phyloP scores from a whole-genome alignment of 2,888 invertebrate species.

The Patella pellucida region DNA sequence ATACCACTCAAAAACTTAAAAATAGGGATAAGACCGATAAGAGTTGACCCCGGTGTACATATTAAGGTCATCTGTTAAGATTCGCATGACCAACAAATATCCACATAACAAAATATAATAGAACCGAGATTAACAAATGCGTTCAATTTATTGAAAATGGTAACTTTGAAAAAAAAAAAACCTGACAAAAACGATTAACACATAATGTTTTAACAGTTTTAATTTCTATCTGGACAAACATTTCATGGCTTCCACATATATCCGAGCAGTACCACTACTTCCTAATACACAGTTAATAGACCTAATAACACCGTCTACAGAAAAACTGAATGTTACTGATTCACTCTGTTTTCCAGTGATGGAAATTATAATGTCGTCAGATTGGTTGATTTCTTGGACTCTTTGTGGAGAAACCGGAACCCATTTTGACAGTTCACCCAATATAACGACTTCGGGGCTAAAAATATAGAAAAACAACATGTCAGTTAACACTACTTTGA shows the following conservation, averaged over 20 bases:
- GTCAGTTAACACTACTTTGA: too few relatives aligned
- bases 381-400: constrained; percentile 25
- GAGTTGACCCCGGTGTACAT: too few relatives aligned
- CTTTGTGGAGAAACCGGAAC: constrained; percentile 44
- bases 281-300: constrained; percentile 4
- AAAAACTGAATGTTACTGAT: constrained; percentile 22
- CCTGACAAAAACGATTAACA: too few relatives aligned
- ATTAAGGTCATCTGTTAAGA: too few relatives aligned
- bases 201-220: too few relatives aligned
- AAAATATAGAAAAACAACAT: constrained; percentile 17
- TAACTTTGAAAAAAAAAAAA: too few relatives aligned
- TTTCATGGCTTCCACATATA: background rate
- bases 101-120: too few relatives aligned
- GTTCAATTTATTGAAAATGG: too few relatives aligned
- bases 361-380: constrained; percentile 27
- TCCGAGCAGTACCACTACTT: background rate
- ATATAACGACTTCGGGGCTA: constrained; percentile 30
- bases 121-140: too few relatives aligned
- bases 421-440: constrained; percentile 45
- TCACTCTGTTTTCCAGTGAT: constrained; percentile 32
- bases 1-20: too few relatives aligned
- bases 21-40: too few relatives aligned
- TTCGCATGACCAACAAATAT: too few relatives aligned
- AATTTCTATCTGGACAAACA: background rate
- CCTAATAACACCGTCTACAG: constrained; percentile 19